These are phyloP conservation scores for Paratilapia polleni DNA, from an alignment of 2,113 vertebrate species.

Conservation along the genomic window DNA sequence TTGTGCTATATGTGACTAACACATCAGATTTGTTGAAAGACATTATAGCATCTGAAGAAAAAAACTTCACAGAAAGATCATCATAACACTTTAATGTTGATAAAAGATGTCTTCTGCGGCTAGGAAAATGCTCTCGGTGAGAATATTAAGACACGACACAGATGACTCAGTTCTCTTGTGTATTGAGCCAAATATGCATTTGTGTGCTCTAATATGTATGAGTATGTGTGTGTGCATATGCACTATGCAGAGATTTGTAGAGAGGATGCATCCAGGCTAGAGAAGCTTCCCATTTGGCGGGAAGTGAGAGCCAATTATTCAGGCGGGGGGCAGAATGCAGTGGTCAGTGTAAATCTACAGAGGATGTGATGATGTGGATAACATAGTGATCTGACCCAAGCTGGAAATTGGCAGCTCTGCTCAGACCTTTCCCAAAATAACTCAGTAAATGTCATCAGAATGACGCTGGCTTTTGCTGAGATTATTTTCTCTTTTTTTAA, in stretches of 20 bases:
- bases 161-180: slow-evolving; percentile 41
- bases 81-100: slow-evolving; percentile 15
- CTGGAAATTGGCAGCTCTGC: slow-evolving; percentile 47
- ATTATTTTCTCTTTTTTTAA: slow-evolving; percentile 27
- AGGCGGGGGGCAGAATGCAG: slow-evolving; percentile 14
- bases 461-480: background rate
- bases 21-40: slow-evolving; percentile 9
- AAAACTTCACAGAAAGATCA: slow-evolving; percentile 21
- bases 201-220: background rate
- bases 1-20: background rate
- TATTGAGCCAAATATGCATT: slow-evolving; percentile 35
- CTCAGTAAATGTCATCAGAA: slow-evolving; percentile 58
- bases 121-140: slow-evolving; percentile 19
- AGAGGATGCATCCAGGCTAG: slow-evolving; percentile 13
- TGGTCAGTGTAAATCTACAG: slow-evolving; percentile 57
- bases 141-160: slow-evolving; percentile 29
- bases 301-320: slow-evolving; percentile 37
- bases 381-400: slow-evolving; percentile 43
- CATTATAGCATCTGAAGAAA: background rate
- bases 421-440: slow-evolving; percentile 61
- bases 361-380: slow-evolving; percentile 37
- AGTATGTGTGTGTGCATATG: background rate
- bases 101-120: slow-evolving; percentile 16
- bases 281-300: slow-evolving; percentile 17
- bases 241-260: slow-evolving; percentile 7